Base-by-base conservation (phyloP, 2,888 invertebrate species). In the Diarsia rubi region DNA sequence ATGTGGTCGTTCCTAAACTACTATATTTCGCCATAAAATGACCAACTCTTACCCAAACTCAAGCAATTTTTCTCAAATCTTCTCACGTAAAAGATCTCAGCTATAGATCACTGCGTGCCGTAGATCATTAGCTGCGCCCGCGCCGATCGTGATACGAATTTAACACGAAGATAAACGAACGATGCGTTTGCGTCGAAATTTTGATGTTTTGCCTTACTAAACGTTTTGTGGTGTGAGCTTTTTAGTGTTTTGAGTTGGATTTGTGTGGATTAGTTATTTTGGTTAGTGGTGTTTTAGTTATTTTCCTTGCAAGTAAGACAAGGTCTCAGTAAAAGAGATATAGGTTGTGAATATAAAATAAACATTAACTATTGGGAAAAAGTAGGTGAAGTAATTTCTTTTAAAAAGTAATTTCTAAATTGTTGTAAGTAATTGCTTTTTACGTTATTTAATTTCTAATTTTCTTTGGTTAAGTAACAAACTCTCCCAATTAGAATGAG, bases 141-240 rank as follows among this genome's bases (percentile, higher is more conserved):
- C 85, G 77, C 72, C 84, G 90, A 78, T 91, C 92, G 92, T 92
- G 92, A 90, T 87, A 82, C 87, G 91, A 91, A 91, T 92, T 88
- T 85, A 86, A 90, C 87, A 88, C 78, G 82, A 73, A 83, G 76
- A 69, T 68, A 68, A 69, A 69, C 77, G 70, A 59, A 80, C 57
- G 75, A 79, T 78, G 84, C 78, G 79, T 71, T 79, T 60, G 73
- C 71, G 77, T 60, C 65, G 73, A 78, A 78, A 81, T 60, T 70
- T 64, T 79, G 66, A 73, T 69, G 68, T 68, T 83, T 84, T 72
- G 54, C n/a, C n/a, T 62, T 63, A 63, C 62, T 52, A 49, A 60
- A 42, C 21, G 57, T 73, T 71, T 65, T 37, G 14, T 62, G 63
- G 44, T 63, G 67, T 62, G 24, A 31, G 8, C 45, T 69, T 76